Evolutionary conservation across 2,797 vertebrate genomes (phyloP).

Genomic region (Hyperoplus lanceolatus): DNA sequence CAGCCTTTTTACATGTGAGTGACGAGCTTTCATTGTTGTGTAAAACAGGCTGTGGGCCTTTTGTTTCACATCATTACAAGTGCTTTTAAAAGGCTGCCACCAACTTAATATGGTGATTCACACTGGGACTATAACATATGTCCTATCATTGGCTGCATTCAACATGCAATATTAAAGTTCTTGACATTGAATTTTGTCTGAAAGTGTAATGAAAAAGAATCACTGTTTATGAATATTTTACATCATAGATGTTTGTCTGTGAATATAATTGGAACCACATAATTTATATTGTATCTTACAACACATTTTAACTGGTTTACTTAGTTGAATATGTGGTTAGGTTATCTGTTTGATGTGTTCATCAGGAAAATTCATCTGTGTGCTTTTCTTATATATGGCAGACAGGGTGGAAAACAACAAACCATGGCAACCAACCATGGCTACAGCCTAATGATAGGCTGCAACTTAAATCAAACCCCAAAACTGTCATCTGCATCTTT

Average conservation of each 20-base stretch:
- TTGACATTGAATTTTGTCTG: conserved; percentile 20
- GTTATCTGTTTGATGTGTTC: conserved; percentile 78
- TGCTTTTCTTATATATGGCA: conserved; percentile 71
- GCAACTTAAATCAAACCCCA: conserved; percentile 65
- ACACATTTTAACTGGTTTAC: conserved; percentile 48
- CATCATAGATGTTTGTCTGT: conserved; percentile 38
- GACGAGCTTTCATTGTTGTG: conserved; percentile 68
- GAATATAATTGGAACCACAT: conserved; percentile 50
- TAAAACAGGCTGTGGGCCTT: conserved; percentile 60
- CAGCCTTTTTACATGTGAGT: conserved; percentile 47
- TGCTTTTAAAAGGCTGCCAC: conserved; percentile 57
- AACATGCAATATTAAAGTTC: conserved; percentile 21
- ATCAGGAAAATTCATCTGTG: conserved; percentile 78
- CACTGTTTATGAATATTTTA: conserved; percentile 50
- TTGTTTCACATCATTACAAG: conserved; percentile 71
- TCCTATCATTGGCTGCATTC: conserved; percentile 30
- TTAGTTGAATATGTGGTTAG: conserved; percentile 74
- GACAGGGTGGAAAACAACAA: conserved; percentile 78
- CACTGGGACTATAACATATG: conserved; percentile 42
- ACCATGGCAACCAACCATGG: conserved; percentile 76
- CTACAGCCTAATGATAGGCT: conserved; percentile 79
- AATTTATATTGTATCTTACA: conserved; percentile 51
- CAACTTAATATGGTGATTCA: conserved; percentile 64
- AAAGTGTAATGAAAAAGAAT: conserved; percentile 48
- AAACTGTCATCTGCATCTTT: conserved; percentile 74